These are phyloP conservation scores for Styela clava DNA, from an alignment of 23 tunicate species.

Conservation along the genomic window DNA sequence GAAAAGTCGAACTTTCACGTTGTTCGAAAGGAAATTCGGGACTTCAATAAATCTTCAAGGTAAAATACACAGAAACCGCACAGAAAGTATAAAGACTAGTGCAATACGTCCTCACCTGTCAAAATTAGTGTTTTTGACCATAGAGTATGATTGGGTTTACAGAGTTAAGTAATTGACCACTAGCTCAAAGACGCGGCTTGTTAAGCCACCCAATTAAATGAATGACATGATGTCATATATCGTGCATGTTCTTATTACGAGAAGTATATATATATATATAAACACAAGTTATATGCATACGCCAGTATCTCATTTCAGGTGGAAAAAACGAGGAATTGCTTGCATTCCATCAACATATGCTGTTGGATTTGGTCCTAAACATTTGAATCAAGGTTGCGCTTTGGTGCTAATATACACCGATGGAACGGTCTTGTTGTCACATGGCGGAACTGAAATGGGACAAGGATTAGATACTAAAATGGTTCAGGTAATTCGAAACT, in stretches of 20 bases:
- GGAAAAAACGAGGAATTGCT: slow-evolving; percentile 46
- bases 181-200: too few species aligned
- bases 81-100: too few species aligned
- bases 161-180: too few species aligned
- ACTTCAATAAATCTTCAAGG: slow-evolving; percentile 35
- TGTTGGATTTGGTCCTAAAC: slow-evolving; percentile 14
- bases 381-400: slow-evolving; percentile 80
- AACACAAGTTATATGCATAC: too few species aligned
- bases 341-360: slow-evolving; percentile 43
- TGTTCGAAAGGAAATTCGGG: slow-evolving; percentile 18
- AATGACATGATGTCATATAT: too few species aligned
- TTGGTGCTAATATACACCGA: slow-evolving; percentile 80
- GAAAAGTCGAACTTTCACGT: slow-evolving; percentile 4
- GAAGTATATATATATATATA: too few species aligned
- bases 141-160: too few species aligned
- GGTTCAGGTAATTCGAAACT: slow-evolving; percentile 48
- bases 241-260: too few species aligned
- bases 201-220: too few species aligned
- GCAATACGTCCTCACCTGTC: too few species aligned
- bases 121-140: too few species aligned
- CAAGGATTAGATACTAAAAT: slow-evolving; percentile 95
- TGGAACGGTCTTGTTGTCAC: slow-evolving; percentile 79
- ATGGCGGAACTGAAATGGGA: slow-evolving; percentile 98
- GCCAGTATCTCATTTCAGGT: slow-evolving; percentile 21
- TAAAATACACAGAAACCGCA: too few species aligned